Percentiles rank a stretch among this genome's conserved stretches.
These are phyloP conservation scores for Manis javanica DNA, from an alignment of 2,797 vertebrate genomes.

Conservation along the genomic window DNA sequence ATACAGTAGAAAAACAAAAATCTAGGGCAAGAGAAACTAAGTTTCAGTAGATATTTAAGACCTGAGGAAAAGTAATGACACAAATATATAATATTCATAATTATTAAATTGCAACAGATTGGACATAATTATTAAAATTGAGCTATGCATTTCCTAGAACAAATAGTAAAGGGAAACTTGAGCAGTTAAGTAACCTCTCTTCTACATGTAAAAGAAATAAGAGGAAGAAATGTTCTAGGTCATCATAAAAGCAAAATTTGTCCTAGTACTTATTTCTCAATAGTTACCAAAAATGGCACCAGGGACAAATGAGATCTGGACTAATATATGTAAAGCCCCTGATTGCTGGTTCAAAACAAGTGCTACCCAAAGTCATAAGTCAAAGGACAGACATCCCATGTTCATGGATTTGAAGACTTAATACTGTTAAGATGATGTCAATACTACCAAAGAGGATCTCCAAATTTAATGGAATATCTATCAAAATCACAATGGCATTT, in stretches of 20 bases:
- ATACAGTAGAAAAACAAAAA: neutral
- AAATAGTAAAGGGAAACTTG: neutral
- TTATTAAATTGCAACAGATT: conserved; percentile 9
- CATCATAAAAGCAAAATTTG: neutral
- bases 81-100: neutral
- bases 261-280: neutral
- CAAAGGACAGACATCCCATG: neutral
- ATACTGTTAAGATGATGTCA: neutral
- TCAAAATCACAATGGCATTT: conserved; percentile 7
- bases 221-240: neutral
- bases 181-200: neutral
- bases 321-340: neutral
- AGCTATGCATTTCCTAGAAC: neutral
- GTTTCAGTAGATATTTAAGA: conserved; percentile 21
- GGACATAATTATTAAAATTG: conserved; percentile 7
- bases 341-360: neutral
- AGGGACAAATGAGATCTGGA: conserved; percentile 9
- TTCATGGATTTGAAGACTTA: neutral
- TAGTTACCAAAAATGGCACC: neutral
- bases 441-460: neutral
- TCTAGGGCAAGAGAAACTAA: conserved; percentile 13
- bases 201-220: neutral
- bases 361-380: neutral
- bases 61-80: neutral
- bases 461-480: neutral